A percentile compares a stretch with the other conserved stretches of the same genome.
Evolutionary conservation across 2,888 invertebrate genomes (phyloP).

Genomic region (Caenorhabditis auriculariae): DNA sequence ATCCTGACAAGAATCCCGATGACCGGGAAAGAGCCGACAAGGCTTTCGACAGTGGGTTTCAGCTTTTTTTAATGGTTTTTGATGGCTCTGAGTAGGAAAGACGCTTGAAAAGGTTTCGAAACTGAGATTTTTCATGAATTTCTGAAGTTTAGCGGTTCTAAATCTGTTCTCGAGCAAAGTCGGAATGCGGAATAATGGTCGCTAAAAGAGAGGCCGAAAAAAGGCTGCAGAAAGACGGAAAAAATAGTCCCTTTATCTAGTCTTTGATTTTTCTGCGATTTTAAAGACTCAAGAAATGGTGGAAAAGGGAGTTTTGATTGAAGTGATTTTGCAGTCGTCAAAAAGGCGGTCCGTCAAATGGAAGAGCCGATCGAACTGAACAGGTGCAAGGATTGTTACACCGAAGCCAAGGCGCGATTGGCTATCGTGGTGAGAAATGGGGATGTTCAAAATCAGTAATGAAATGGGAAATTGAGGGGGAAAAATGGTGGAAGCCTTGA

Average conservation of each 20-base stretch:
- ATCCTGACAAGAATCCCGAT: constrained; percentile 98
- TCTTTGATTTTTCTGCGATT: background rate
- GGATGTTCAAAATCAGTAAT: too few species aligned
- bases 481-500: too few species aligned
- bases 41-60: constrained; percentile 70
- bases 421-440: constrained; percentile 85
- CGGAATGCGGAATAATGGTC: too few species aligned
- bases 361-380: constrained; percentile 91
- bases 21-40: constrained; percentile 87
- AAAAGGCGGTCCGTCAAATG: constrained; percentile 72
- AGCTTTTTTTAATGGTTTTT: background rate
- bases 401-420: constrained; percentile 91
- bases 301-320: background rate
- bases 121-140: background rate
- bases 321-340: constrained; percentile 77
- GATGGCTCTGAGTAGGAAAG: background rate
- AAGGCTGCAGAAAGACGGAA: too few species aligned
- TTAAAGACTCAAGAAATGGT: background rate
- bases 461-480: background rate
- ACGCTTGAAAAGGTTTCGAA: constrained; percentile 18
- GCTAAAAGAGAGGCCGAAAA: too few species aligned
- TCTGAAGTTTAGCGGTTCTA: constrained; percentile 66
- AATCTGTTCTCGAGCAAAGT: too few species aligned
- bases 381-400: constrained; percentile 91
- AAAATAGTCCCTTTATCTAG: too few species aligned